Base-by-base conservation (phyloP, 1,140 invertebrate genomes). In the Drosophila santomea region DNA sequence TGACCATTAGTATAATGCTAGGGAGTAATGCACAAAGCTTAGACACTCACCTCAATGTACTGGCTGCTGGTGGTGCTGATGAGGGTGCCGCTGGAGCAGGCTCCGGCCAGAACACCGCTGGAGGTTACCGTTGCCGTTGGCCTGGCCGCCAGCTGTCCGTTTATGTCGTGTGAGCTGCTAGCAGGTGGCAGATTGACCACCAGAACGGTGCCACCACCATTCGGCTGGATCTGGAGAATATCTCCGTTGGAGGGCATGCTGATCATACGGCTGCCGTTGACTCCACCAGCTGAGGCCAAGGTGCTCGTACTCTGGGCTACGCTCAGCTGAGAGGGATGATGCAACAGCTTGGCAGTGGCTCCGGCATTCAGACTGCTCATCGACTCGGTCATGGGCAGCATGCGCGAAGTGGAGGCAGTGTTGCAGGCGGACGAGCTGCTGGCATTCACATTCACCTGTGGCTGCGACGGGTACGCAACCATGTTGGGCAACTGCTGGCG, bases 151-250 rank as follows among this genome's bases (percentile, higher is more conserved):
- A 74, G 45, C 52, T 80, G 73, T 10, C 74, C 59, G 51, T 88
- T 83, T 66, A 85, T 78, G 74, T 91, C 77, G 61, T 91, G 77
- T 43, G 90, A 83, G 28, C 78, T 84, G 64, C 95, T 90, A 80
- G 93, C 91, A 43, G 96, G 96, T 10, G 96, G 96, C n/a, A 97
- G 93, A 76, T 96, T 96, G 1, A 97, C 96, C 1, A 97, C 96
- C 1, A 97, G 93, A 1, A 97, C 96, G 0, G 96, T 95, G 2
- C 96, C 95, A 15, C 96, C 95, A 6, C 83, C 86, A 55, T 91
- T 91, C 0, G 94, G 94, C 66, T 95, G 94, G 14, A 96, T 94
- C 72, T 95, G 95, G 23, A 95, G 94, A 86, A 94, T 92, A 75
- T 95, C 95, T 3, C 91, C 91, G 45, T 83, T 91, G 52, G 93